These are phyloP conservation scores for Pantherophis vulpinus DNA, from an alignment of 2,797 vertebrate species.

Conservation along the genomic window DNA sequence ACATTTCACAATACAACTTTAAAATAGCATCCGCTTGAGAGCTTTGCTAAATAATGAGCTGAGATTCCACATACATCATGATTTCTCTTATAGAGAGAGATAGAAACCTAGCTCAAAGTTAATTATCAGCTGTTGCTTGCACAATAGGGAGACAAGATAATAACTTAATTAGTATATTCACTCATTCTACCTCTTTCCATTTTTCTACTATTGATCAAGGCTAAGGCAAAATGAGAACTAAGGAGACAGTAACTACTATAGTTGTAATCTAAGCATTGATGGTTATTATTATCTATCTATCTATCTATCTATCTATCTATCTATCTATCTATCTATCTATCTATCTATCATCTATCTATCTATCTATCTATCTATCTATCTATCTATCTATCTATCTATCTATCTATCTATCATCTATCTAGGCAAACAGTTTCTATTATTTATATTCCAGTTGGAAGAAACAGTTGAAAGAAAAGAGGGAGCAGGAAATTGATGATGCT, in stretches of 20 bases:
- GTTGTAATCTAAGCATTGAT: neutral
- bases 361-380: no score
- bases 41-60: conserved; percentile 6
- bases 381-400: no score
- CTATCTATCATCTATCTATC: neutral
- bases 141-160: conserved; percentile 4
- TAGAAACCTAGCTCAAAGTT: conserved; percentile 2
- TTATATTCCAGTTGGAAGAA: neutral
- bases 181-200: neutral
- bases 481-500: neutral
- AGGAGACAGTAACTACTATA: neutral
- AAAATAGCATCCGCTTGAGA: neutral
- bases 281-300: neutral
- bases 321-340: no score
- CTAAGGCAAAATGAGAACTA: neutral
- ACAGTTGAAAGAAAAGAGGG: neutral
- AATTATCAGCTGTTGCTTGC: neutral
- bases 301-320: no score
- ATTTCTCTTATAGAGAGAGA: neutral
- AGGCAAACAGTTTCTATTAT: no score
- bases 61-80: neutral
- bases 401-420: neutral
- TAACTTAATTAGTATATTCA: conserved; percentile 9
- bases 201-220: neutral
- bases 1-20: neutral